Evolutionary conservation across 1,140 invertebrate species (phyloP), one percentile per base, ranked within the genome.

Genomic region (Stenopsyche tienmushanensis): DNA sequence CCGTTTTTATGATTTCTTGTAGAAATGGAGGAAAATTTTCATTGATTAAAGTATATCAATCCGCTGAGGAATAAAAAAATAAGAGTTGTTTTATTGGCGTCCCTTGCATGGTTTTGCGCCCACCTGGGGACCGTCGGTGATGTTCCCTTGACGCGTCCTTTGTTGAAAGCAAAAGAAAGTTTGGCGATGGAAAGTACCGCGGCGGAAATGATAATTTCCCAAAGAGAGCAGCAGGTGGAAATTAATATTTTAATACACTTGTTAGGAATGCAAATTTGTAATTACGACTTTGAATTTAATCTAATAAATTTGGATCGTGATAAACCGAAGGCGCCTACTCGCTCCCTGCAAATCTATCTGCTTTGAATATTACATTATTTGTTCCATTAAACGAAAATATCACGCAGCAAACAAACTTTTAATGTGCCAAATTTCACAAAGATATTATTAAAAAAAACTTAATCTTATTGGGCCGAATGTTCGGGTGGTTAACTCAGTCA

Each of bases 231-330:
- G 52, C 63, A 65, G 63, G 63, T 65, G 63, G 63, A 65, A 65
- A 65, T 65, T 65, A 65, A 65, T 65, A 65, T 65, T 65, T 58
- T 65, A 65, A 65, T 65, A 65, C 63, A 65, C 63, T 65, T 65
- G 63, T 65, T 65, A 65, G 53, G 60, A 54, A 64, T 64, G 62
- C 62, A 65, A 65, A 65, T 65, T 65, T 52, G 53, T 44, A 65
- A 65, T 65, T 57, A 55, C 63, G 52, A 58, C 39, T 65, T 65
- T 65, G 63, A 39, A 58, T 57, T 65, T 65, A 65, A 65, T 65
- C 63, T 57, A 55, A 65, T 65, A 65, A 65, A 49, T 41, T 55
- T 20, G 41, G 24, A 45, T 53, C 34, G 63, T 52, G 52, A 58
- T 65, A 55, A 58, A 23, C 15, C 63, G 17, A 21, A 34, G 42